Evolutionary conservation across 1,140 invertebrate genomes (phyloP), one percentile per base, ranked within the genome.

Genomic region (Penaeus indicus): DNA sequence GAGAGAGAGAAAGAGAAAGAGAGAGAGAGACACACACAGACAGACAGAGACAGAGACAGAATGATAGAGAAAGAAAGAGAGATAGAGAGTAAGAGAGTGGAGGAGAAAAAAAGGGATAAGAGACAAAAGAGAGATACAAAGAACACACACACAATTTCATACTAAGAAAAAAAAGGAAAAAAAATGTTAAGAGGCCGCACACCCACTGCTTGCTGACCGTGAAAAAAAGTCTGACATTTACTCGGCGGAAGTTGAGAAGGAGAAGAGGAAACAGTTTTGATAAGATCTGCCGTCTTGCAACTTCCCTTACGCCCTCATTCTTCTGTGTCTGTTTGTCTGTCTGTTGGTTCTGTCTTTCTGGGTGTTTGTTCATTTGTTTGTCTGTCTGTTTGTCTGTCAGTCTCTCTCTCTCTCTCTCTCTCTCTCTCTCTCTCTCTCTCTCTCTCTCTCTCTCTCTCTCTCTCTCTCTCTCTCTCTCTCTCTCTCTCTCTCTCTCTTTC

Each of bases 21-120:
- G 47, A 18, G 27, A 22, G 38, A 80, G 22, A 22, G 78, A 47
- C 11, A 54, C 16, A 54, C 13, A 80, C 13, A 22, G 27, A 22
- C 8, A 80, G 27, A 32, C 11, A 32, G 22, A 80, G 78, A 54
- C 13, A 80, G 27, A 38, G 77, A 38, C 21, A 80, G 27, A 54
- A 42, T 18, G 22, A 80, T 18, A 54, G 78, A 80, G 78, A 80
- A 42, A 38, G 27, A 38, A 27, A 80, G 78, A 80, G 78, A 79
- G 21, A 21, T 5, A 18, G 38, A 32, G 38, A 21, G 5, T 5
- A 18, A 79, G 8, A 21, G 7, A 38, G 10, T 1, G 27, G 42
- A 11, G 19, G 21, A 38, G 22, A 1, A 19, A 18, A 5, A 19
- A 19, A 18, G 8, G n/a, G 77, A 8, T 0, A 32, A 42, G 38